phyloP scores from a whole-genome alignment of 2,113 vertebrate species.

The Lasiurus cinereus region DNA sequence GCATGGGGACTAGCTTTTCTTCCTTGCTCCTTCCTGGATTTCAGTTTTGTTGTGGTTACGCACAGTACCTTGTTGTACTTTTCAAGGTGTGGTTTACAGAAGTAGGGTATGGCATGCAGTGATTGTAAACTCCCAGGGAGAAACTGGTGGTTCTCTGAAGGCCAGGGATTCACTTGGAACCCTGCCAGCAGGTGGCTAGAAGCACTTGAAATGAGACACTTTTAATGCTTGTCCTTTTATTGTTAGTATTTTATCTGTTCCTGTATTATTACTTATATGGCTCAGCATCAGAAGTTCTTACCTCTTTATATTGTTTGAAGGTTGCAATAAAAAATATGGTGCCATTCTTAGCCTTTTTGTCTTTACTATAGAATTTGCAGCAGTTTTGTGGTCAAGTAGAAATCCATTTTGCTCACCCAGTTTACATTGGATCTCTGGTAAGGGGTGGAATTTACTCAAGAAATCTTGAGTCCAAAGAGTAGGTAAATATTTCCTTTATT shows the following conservation, averaged over 20 bases:
- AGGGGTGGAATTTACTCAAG: not conserved
- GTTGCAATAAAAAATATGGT: conserved; percentile 86
- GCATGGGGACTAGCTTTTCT: conserved; percentile 73
- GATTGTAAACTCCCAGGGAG: not conserved
- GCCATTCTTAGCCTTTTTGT: conserved; percentile 66
- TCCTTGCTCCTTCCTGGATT: conserved; percentile 77
- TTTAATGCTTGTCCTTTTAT: conserved; percentile 24
- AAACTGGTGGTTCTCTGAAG: not conserved
- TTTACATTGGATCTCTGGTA: not conserved
- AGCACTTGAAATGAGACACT: conserved; percentile 47
- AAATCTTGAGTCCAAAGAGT: not conserved
- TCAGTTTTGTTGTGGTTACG: conserved; percentile 77
- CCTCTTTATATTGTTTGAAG: conserved; percentile 78
- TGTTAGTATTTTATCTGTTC: conserved; percentile 1
- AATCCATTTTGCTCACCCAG: not conserved
- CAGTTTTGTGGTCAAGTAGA: not conserved
- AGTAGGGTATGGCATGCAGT: not conserved
- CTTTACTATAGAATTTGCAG: conserved; percentile 9
- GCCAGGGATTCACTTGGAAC: not conserved
- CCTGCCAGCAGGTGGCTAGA: not conserved
- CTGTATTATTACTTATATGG: conserved; percentile 67
- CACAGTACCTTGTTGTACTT: conserved; percentile 60
- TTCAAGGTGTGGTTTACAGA: conserved; percentile 20
- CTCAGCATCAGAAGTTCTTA: conserved; percentile 73
- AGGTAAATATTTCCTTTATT: not conserved